A percentile compares a stretch with the other conserved stretches of the same genome.
Conservation (phyloP, 2,888 invertebrate genomes). For the Eustalomyia histrio region DNA sequence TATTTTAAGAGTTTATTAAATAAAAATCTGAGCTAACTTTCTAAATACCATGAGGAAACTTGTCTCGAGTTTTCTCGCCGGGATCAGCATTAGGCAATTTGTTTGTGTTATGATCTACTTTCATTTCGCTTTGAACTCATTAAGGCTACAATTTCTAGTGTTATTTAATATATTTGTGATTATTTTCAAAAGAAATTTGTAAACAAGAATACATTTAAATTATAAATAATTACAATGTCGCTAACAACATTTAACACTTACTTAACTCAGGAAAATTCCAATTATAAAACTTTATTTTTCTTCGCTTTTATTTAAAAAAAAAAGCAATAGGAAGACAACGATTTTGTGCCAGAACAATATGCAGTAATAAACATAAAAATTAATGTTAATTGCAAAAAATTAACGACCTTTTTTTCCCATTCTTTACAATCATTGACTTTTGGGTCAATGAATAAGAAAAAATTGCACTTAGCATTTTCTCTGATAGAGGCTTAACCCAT, state of each 20-base stretch:
- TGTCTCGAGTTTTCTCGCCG: too few relatives aligned
- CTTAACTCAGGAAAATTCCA: constrained; percentile 22
- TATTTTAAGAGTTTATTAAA: too few relatives aligned
- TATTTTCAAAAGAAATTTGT: neutral
- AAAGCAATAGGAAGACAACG: neutral
- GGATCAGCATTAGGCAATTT: too few relatives aligned
- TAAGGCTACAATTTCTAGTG: too few relatives aligned
- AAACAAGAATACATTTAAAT: neutral
- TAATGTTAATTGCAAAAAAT: constrained; percentile 27
- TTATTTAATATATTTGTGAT: too few relatives aligned
- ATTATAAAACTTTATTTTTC: constrained; percentile 26
- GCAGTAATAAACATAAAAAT: constrained; percentile 36
- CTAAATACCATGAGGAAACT: too few relatives aligned
- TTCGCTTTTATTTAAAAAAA: neutral
- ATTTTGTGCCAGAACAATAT: constrained; percentile 7
- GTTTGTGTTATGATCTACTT: too few relatives aligned
- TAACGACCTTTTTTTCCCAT: neutral
- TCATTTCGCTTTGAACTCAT: too few relatives aligned
- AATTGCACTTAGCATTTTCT: too few relatives aligned
- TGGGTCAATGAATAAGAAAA: constrained; percentile 3
- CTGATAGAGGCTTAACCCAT: too few relatives aligned
- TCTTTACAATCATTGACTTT: constrained; percentile 36
- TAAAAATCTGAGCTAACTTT: too few relatives aligned
- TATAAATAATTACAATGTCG: constrained; percentile 14
- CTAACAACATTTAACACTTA: constrained; percentile 12